Base-by-base conservation (phyloP, 2,113 vertebrate species). In the Cygnus atratus region DNA sequence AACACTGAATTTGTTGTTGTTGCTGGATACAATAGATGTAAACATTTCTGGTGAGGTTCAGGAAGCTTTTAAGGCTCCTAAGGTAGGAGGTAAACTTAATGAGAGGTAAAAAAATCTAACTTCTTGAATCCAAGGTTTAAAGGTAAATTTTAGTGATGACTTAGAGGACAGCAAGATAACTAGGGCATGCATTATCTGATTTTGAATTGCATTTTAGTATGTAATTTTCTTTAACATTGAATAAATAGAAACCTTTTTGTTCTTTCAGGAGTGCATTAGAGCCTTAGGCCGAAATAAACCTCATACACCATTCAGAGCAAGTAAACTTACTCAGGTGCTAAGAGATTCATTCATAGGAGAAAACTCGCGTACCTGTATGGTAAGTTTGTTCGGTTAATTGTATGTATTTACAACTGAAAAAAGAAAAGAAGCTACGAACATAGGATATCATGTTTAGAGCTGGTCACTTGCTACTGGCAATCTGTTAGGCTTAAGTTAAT, bases 341-440 rank as follows among this genome's bases (percentile, higher is more conserved):
- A 97, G 99, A 97, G 99, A 99, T 97, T 99, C 99, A 39, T 99
- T 99, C 97, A 99, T 99, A 26, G 99, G 99, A 87, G 99, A 99
- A 96, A 99, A 99, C 96, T 99, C 99, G 43, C 98, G 99, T 94
- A 99, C 99, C 18, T 99, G 99, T 97, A 99, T 99, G 99, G 99
- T 99, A 95, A 98, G 98, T 97, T 77, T 52, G 4, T 74, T 83
- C 72, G 13, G 18, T 83, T 84, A 73, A 88, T 13, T 93, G 59
- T 67, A 63, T 80, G 11, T 81, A 84, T 10, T 87, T 54, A 52
- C 5, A 46, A 43, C 80, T 88, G 25, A 17, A 75, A 75, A 55
- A 70, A 77, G 28, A 79, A 73, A 58, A 88, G 9, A 50, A 2
- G 2, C 31, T 54, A 10, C 11, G 9, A 62, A 50, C 61, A 68